A percentile compares a stretch with the other conserved stretches of the same genome.
Conservation (phyloP, 35 echinoderm and acorn worm species). For the Anneissia japonica region DNA sequence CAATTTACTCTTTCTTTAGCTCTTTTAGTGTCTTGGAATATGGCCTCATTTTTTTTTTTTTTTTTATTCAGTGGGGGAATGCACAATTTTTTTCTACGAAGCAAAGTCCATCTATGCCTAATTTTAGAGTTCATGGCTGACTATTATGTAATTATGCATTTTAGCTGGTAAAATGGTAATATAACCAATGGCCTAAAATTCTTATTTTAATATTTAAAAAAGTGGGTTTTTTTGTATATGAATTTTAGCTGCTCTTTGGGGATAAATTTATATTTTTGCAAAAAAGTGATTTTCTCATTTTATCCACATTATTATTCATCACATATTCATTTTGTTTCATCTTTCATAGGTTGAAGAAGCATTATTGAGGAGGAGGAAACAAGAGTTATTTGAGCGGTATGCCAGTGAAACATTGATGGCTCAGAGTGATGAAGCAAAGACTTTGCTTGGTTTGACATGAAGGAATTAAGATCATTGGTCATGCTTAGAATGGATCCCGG, state of each 20-base stretch:
- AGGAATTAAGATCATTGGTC: neutral
- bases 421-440: slow-evolving; percentile 88
- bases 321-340: slow-evolving; percentile 2
- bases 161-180: neutral
- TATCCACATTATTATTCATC: neutral
- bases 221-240: neutral
- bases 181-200: neutral
- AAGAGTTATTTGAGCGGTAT: slow-evolving; percentile 91
- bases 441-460: slow-evolving; percentile 57
- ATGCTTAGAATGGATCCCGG: too few species aligned
- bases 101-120: too few species aligned
- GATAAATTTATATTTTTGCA: neutral
- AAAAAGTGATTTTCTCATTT: neutral
- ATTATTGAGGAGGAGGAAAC: slow-evolving; percentile 83
- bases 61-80: too few species aligned
- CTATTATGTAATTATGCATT: too few species aligned
- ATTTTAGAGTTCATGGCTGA: too few species aligned
- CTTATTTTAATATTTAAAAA: neutral
- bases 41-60: too few species aligned
- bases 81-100: too few species aligned
- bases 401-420: slow-evolving; percentile 86
- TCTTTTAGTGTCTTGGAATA: too few species aligned
- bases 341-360: slow-evolving; percentile 84
- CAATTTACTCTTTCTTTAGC: too few species aligned
- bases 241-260: neutral